Base-by-base conservation (phyloP, 2,797 vertebrate genomes). In the Petrocephalus schoutedeni region DNA sequence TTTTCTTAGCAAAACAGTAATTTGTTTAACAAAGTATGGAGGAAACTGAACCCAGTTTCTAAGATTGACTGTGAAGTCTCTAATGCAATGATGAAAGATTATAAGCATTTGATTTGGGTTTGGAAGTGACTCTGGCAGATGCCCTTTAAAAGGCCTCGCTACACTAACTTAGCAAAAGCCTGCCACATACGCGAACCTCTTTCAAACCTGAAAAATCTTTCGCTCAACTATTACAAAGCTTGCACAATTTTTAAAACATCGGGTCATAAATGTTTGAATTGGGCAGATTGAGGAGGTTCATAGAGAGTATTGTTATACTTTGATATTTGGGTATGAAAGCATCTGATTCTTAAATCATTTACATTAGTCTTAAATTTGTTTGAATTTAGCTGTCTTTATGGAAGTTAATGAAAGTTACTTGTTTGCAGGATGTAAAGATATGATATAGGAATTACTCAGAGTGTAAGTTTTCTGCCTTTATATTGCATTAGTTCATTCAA, bases 1-100 rank as follows among this genome's bases (percentile, higher is more conserved):
- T 23, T 59, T 36, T 87, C 53, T 85, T 84, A 88, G 82, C 21
- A 77, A 4, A 57, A 28, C 16, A 85, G 61, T 86, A 83, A 88
- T 89, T 51, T 57, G 56, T 56, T 80, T 87, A 86, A 53, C 19
- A 23, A 56, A n/a, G 90, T 91, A 91, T 91, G 90, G 77, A 87
- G 87, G 61, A 87, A 88, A 89, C 87, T 67, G 88, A 91, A 90
- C 89, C 71, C 82, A 84, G 10, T 88, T 87, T 87, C 80, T 49
- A 71, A 12, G 21, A 53, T 53, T 83, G 49, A 87, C 57, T 7
- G 59, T 57, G n/a, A 77, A 49, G 41, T 49, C 16, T 49, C 45
- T 80, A 80, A 49, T 49, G 41, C 74, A 80, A 19, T 80, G 6
- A 49, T 49, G 5, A 49, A 19, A 21, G 74, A 49, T 80, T 80